These are phyloP conservation scores for Eurypyga helias DNA, from an alignment of 2,113 vertebrate species.

Conservation along the genomic window DNA sequence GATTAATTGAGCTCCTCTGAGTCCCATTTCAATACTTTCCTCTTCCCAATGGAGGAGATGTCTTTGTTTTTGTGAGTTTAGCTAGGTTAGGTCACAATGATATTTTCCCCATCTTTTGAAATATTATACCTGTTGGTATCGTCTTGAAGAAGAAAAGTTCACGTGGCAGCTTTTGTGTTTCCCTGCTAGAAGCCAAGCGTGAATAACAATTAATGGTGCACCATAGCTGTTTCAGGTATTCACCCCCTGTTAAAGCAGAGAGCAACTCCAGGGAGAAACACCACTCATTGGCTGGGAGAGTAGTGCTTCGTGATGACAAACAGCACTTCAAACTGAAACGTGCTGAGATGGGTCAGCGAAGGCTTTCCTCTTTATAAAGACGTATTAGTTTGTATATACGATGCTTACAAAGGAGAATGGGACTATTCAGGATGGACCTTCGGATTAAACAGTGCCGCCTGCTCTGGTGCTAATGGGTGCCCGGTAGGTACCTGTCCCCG, in stretches of 20 bases:
- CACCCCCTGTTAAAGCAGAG: conserved; percentile 21
- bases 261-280: conserved; percentile 34
- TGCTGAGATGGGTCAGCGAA: conserved; percentile 7
- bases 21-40: background rate
- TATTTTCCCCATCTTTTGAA: conserved; percentile 45
- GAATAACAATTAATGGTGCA: conserved; percentile 46
- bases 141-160: conserved; percentile 49
- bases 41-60: background rate
- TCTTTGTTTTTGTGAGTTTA: conserved; percentile 36
- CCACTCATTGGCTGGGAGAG: conserved; percentile 35
- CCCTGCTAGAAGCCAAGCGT: conserved; percentile 1
- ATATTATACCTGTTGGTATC: conserved; percentile 23
- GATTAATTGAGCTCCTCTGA: background rate
- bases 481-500: background rate
- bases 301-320: conserved; percentile 47
- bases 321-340: conserved; percentile 31
- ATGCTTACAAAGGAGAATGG: background rate
- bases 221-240: background rate
- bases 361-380: background rate
- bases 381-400: background rate
- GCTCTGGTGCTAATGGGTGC: background rate
- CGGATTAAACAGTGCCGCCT: background rate
- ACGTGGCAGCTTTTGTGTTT: conserved; percentile 47
- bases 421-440: background rate
- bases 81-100: conserved; percentile 1